phyloP scores from a whole-genome alignment of 2,113 vertebrate genomes.

The Myotis davidii region DNA sequence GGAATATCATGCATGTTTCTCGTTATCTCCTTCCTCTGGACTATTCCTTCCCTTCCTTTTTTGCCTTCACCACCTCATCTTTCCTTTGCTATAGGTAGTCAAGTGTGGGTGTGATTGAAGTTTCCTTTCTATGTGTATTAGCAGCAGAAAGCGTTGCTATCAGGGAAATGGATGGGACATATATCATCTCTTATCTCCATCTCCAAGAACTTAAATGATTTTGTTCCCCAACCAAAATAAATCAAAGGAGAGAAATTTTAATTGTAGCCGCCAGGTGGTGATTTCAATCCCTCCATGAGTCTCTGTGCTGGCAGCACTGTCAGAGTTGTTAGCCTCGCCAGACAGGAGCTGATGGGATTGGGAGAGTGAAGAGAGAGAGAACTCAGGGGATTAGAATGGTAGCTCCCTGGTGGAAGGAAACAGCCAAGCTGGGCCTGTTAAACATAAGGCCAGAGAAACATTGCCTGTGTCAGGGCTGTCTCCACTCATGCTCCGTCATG shows the following conservation, averaged over 20 bases:
- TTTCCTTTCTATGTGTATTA: slow-evolving; percentile 66
- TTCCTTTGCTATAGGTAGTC: slow-evolving; percentile 28
- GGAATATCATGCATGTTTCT: slow-evolving; percentile 46
- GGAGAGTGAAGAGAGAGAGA: not conserved
- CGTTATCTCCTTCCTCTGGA: not conserved
- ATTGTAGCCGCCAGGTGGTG: slow-evolving; percentile 67
- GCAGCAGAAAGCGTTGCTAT: slow-evolving; percentile 54
- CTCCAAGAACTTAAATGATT: slow-evolving; percentile 70
- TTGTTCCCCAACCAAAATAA: slow-evolving; percentile 71
- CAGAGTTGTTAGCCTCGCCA: slow-evolving; percentile 31
- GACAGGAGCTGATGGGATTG: slow-evolving; percentile 60
- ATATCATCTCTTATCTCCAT: slow-evolving; percentile 72
- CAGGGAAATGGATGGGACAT: slow-evolving; percentile 59
- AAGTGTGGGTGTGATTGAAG: slow-evolving; percentile 61
- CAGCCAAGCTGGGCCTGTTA: not conserved
- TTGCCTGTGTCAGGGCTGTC: not conserved
- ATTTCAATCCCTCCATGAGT: slow-evolving; percentile 36
- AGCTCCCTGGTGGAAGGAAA: slow-evolving; percentile 30
- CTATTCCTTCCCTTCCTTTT: not conserved
- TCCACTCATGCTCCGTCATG: not conserved
- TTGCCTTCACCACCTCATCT: not conserved
- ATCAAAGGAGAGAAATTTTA: slow-evolving; percentile 74
- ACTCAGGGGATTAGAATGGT: slow-evolving; percentile 7
- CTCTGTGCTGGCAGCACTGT: slow-evolving; percentile 11
- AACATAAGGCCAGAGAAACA: slow-evolving; percentile 34